Conservation (phyloP, 1,140 invertebrate genomes). For the Diorhabda carinulata region DNA sequence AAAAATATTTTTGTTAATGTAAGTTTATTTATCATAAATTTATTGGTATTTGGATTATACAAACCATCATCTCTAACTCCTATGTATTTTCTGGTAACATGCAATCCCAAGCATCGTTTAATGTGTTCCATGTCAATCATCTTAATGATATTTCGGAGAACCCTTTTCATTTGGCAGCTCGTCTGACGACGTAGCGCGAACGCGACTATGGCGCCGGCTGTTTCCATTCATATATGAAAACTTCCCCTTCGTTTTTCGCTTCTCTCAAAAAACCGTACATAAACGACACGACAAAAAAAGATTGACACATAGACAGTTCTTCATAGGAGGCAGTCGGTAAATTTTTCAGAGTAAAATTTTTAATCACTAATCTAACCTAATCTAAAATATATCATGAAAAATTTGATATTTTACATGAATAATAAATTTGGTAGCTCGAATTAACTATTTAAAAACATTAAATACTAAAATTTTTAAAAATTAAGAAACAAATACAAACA, state of each 20-base stretch:
- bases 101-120: constrained; percentile 44
- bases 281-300: neutral
- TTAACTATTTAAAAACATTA: too few relatives aligned
- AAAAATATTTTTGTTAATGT: too few relatives aligned
- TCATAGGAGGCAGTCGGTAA: neutral
- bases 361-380: too few relatives aligned
- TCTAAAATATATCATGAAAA: too few relatives aligned
- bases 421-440: too few relatives aligned
- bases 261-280: neutral
- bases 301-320: neutral
- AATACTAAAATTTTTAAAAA: too few relatives aligned
- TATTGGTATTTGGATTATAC: too few relatives aligned
- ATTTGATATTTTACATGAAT: too few relatives aligned
- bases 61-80: neutral
- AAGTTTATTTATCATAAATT: too few relatives aligned
- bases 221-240: constrained; percentile 29
- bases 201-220: constrained; percentile 34
- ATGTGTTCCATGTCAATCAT: constrained; percentile 46
- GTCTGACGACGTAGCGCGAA: constrained; percentile 33
- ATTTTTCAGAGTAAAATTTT: neutral
- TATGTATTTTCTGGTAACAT: constrained; percentile 28
- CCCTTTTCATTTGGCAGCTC: constrained; percentile 42
- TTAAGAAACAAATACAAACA: neutral
- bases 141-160: constrained; percentile 45
- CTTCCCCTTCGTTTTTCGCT: constrained; percentile 7